These are phyloP conservation scores for Parnassius glacialis DNA, from an alignment of 2,888 invertebrate species.

Conservation along the genomic window DNA sequence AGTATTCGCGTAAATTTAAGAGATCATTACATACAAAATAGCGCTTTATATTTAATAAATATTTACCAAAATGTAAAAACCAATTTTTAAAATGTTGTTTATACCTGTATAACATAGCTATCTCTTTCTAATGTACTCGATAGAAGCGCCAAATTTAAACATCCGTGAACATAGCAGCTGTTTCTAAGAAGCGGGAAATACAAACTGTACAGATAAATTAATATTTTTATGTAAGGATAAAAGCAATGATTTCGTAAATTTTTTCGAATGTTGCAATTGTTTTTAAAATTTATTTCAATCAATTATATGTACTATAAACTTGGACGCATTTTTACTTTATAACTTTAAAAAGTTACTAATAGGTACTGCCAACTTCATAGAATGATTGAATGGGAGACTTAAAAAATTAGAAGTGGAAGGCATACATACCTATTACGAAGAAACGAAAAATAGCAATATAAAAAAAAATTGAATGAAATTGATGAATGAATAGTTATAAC, in stretches of 20 bases:
- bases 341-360: neutral
- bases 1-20: too few species aligned
- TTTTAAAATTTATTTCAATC: too few species aligned
- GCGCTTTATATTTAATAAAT: too few species aligned
- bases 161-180: conserved; percentile 46
- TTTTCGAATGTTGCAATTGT: too few species aligned
- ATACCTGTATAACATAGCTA: conserved; percentile 34
- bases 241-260: too few species aligned
- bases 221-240: neutral
- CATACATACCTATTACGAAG: too few species aligned
- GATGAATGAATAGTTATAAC: neutral
- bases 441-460: too few species aligned
- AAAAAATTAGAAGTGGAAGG: neutral
- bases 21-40: too few species aligned
- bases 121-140: conserved; percentile 53
- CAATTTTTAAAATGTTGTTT: neutral
- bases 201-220: conserved; percentile 34
- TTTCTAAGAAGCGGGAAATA: conserved; percentile 49
- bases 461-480: conserved; percentile 3
- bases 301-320: too few species aligned
- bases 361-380: conserved; percentile 11
- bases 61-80: neutral
- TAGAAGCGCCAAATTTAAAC: conserved; percentile 57
- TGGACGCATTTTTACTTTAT: neutral
- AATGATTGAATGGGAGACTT: neutral